Conservation (phyloP, 2,113 vertebrate genomes). For the Psilopogon haemacephalus region DNA sequence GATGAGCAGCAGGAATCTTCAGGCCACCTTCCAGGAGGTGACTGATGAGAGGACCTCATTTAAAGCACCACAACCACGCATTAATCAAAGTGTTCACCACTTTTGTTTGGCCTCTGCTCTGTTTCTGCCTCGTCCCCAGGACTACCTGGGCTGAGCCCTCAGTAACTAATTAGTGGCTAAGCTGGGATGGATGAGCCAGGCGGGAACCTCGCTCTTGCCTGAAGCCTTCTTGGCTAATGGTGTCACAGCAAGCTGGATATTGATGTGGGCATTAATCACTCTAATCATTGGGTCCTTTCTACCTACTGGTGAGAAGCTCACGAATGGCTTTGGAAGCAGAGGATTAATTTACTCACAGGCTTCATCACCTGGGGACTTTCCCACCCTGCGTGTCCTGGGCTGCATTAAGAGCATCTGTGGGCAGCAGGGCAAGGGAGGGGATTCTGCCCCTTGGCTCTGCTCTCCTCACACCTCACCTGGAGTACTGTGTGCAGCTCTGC, state of each 20-base stretch:
- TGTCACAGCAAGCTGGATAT: neutral
- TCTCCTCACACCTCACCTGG: too few species aligned
- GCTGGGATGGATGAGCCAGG: neutral
- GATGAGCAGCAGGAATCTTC: neutral
- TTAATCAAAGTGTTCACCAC: neutral
- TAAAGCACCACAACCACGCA: neutral
- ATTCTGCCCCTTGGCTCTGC: too few species aligned
- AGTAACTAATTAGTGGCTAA: neutral
- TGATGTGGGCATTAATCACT: neutral
- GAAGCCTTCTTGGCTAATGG: neutral
- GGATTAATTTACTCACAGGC: neutral
- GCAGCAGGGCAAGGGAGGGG: too few species aligned
- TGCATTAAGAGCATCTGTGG: too few species aligned
- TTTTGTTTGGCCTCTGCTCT: neutral
- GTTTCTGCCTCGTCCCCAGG: neutral
- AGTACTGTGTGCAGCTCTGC: too few species aligned
- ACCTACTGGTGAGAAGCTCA: neutral
- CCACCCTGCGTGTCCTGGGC: too few species aligned
- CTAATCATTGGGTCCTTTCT: neutral
- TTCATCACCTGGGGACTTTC: neutral
- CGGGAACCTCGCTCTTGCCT: neutral
- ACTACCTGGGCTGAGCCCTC: too few species aligned
- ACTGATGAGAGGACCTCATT: neutral
- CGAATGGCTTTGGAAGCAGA: neutral
- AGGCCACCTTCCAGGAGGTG: fast-evolving